phyloP scores from a whole-genome alignment of 2,113 vertebrate species.

The Epinephelus moara region DNA sequence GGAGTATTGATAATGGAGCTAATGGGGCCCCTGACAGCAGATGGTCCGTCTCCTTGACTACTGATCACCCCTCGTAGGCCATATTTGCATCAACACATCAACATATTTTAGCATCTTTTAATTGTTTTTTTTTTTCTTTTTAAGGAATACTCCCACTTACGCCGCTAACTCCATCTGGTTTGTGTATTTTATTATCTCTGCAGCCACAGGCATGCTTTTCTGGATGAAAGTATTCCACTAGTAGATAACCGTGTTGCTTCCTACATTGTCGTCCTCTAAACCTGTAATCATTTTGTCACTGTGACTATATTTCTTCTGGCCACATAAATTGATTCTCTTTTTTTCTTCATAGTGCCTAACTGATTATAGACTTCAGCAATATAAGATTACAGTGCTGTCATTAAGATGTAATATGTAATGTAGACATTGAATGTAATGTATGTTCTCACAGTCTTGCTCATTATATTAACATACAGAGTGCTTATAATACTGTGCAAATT shows the following conservation, averaged over 20 bases:
- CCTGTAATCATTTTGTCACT: not conserved
- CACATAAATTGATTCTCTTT: not conserved
- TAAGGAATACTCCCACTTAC: not conserved
- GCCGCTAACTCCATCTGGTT: constrained; percentile 8
- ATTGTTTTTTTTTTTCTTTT: not conserved
- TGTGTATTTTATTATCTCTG: constrained; percentile 1
- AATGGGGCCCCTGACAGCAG: not conserved
- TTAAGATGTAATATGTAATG: not conserved
- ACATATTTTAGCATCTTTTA: constrained; percentile 18
- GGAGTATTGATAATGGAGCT: not conserved
- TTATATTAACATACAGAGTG: not conserved
- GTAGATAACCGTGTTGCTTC: not conserved
- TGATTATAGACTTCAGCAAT: not conserved
- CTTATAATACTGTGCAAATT: not conserved
- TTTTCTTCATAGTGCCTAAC: not conserved
- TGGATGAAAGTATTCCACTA: not conserved
- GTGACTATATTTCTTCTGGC: not conserved
- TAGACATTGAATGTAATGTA: not conserved
- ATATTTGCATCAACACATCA: constrained; percentile 10
- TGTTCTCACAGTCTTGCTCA: not conserved
- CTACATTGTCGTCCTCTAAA: not conserved
- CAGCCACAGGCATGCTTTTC: not conserved
- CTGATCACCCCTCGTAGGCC: not conserved
- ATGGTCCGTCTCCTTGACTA: not conserved
- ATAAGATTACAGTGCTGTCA: not conserved